Evolutionary conservation across 2,888 invertebrate species (phyloP), one percentile per base, ranked within the genome.

Genomic region (Phytoseiulus persimilis): DNA sequence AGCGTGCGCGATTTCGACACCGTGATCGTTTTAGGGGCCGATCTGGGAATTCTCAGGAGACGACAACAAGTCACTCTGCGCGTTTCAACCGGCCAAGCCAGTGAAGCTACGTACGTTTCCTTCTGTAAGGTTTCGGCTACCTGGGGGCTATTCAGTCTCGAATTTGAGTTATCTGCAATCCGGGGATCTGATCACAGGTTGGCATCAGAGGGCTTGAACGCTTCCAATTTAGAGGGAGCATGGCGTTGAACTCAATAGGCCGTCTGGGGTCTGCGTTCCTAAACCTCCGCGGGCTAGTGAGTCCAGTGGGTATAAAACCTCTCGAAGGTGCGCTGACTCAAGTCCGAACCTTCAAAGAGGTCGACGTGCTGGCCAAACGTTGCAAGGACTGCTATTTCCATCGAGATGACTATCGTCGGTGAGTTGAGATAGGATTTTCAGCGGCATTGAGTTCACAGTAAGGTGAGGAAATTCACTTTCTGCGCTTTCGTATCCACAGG

Each of bases 331-430:
- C 18, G 1, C 33, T 93, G 6, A 93, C 92, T 90, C 93, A 93
- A 91, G 92, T 92, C 0, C 94, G 95, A 90, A 95, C 95, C 2
- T 94, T 96, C 92, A 96, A 97, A 94, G 94, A 95, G 2, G 95
- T 95, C 92, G 95, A 95, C 6, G 92, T 92, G 31, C 93, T 96
- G 46, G 94, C 94, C 90, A 94, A 95, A 90, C 94, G 97, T 83
- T 97, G 97, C 92, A 95, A 95, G 92, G 95, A 95, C 92, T 97
- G 97, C 92, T 95, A 95, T 92, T 94, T 95, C 92, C 95, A 96
- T 23, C 93, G 94, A 84, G 93, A 95, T 90, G 94, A 95, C 91
- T 94, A 95, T 91, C 94, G 95, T 90, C 92, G 94, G 91, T 95
- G 32, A 87, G 87, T 87, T 6, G 3, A n/a, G 23, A 1, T 33